Evolutionary conservation across 2,888 invertebrate genomes (phyloP).

Genomic region (Tetragonisca angustula): DNA sequence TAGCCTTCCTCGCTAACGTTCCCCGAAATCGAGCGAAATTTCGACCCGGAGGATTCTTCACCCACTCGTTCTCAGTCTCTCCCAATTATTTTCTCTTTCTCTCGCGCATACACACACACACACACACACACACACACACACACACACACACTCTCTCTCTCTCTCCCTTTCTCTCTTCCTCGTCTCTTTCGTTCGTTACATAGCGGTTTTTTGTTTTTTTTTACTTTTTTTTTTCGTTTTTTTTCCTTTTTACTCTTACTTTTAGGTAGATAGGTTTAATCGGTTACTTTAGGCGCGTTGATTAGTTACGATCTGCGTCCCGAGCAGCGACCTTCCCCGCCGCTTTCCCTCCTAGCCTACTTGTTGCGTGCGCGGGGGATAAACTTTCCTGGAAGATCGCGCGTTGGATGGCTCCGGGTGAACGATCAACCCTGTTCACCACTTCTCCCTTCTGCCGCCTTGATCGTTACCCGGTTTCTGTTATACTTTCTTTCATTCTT

Average conservation of each 20-base stretch:
- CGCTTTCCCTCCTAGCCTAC: constrained; percentile 28
- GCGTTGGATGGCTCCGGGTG: constrained; percentile 79
- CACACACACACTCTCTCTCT: constrained; percentile 16
- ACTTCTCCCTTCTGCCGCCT: neutral
- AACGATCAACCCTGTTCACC: constrained; percentile 62
- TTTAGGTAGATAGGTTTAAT: constrained; percentile 72
- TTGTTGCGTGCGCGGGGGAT: constrained; percentile 31
- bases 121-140: neutral
- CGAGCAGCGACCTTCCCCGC: neutral
- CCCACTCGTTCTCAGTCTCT: too few species aligned
- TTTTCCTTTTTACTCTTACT: constrained; percentile 1
- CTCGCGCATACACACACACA: too few species aligned
- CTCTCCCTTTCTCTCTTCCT: neutral
- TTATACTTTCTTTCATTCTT: constrained; percentile 28
- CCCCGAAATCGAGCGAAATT: constrained; percentile 8
- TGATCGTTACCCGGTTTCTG: constrained; percentile 7
- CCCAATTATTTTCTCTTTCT: too few species aligned
- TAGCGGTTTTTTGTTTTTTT: constrained; percentile 28
- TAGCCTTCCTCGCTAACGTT: constrained; percentile 44
- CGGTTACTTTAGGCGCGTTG: constrained; percentile 78
- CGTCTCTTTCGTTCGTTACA: constrained; percentile 58
- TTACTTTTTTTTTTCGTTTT: neutral
- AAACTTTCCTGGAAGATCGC: constrained; percentile 67
- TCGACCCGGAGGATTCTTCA: constrained; percentile 15
- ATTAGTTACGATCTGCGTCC: constrained; percentile 48